phyloP scores from a whole-genome alignment of 2,888 invertebrate genomes.

The Papilio elwesi region DNA sequence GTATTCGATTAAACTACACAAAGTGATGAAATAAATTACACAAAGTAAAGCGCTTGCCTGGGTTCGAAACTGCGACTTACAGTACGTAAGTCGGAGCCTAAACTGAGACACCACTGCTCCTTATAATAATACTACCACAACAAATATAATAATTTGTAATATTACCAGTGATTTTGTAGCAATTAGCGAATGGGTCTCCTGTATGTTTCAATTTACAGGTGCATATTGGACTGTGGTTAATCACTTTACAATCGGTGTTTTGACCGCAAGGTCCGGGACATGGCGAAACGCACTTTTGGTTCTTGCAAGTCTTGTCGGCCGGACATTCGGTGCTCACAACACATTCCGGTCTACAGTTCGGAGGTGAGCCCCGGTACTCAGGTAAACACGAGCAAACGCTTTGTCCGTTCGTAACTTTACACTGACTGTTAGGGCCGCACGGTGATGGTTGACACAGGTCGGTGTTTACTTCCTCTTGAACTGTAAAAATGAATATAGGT shows the following conservation, averaged over 20 bases:
- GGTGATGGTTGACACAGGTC: slow-evolving; percentile 85
- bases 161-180: slow-evolving; percentile 80
- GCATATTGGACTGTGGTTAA: slow-evolving; percentile 89
- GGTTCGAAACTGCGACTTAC: too few species aligned
- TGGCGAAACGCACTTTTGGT: slow-evolving; percentile 88
- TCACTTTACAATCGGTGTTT: slow-evolving; percentile 88
- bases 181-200: slow-evolving; percentile 87
- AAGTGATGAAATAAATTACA: too few species aligned
- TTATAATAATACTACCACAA: too few species aligned
- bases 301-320: slow-evolving; percentile 86
- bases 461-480: slow-evolving; percentile 62
- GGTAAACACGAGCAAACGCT: slow-evolving; percentile 89
- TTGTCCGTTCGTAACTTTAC: slow-evolving; percentile 82
- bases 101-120: too few species aligned
- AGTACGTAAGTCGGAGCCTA: too few species aligned
- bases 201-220: slow-evolving; percentile 85
- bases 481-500: slow-evolving; percentile 52
- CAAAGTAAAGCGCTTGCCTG: too few species aligned
- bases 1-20: too few species aligned
- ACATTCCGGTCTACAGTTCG: slow-evolving; percentile 89
- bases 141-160: slow-evolving; percentile 6
- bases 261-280: slow-evolving; percentile 89
- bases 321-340: slow-evolving; percentile 88
- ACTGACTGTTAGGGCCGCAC: slow-evolving; percentile 86
- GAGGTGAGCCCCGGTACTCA: slow-evolving; percentile 87